phyloP scores from a whole-genome alignment of 2,888 invertebrate species.

The Melieria picta region DNA sequence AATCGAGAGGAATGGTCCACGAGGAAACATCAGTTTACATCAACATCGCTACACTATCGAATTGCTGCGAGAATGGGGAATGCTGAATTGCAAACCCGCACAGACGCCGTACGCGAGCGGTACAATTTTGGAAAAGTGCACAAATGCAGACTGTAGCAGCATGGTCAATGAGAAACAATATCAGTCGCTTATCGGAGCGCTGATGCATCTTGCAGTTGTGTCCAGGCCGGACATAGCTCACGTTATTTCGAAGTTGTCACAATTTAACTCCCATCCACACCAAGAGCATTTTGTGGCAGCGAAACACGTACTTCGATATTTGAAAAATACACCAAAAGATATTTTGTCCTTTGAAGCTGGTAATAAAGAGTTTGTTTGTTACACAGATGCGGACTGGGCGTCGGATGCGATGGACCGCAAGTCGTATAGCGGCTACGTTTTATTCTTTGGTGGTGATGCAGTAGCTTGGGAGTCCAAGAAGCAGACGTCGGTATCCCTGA shows the following conservation, averaged over 20 bases:
- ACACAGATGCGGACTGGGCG: conserved; percentile 42
- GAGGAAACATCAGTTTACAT: neutral
- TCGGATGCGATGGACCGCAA: conserved; percentile 38
- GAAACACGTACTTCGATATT: conserved; percentile 40
- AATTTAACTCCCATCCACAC: conserved; percentile 42
- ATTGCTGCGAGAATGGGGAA: conserved; percentile 2
- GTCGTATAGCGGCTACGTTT: conserved; percentile 35
- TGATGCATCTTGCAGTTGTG: conserved; percentile 22
- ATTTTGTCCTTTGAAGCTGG: conserved; percentile 7
- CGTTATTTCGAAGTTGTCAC: conserved; percentile 36
- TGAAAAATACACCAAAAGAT: conserved; percentile 24
- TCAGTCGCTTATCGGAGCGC: conserved; percentile 1
- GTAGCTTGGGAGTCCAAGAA: conserved; percentile 43
- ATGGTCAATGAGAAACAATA: conserved; percentile 10
- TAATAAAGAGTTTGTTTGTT: conserved; percentile 35
- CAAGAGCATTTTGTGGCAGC: conserved; percentile 39
- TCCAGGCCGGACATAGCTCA: conserved; percentile 39
- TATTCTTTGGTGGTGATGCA: conserved; percentile 35
- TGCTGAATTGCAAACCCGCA: neutral
- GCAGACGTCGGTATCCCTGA: conserved; percentile 35
- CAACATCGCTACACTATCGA: neutral
- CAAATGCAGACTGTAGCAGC: conserved; percentile 15
- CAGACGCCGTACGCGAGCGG: conserved; percentile 5
- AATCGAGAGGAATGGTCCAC: neutral
- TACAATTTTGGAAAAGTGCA: neutral